A percentile compares a stretch with the other conserved stretches of the same genome.
phyloP scores from a whole-genome alignment of 2,888 invertebrate species.

The Hedya salicella region DNA sequence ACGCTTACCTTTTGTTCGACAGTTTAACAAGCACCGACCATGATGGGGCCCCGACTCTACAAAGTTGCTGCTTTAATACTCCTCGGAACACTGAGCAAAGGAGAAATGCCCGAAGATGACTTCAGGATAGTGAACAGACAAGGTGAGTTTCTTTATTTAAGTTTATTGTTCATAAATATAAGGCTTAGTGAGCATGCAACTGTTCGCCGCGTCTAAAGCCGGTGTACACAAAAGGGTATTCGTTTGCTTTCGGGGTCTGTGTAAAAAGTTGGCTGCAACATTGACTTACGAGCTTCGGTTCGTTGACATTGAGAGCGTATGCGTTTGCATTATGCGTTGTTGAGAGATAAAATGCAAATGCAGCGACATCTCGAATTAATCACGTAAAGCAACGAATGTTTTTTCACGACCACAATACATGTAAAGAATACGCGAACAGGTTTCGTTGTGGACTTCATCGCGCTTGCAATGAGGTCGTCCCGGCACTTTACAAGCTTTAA shows the following conservation, averaged over 20 bases:
- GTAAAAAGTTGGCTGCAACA: slow-evolving; percentile 25
- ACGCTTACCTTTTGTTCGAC: slow-evolving; percentile 53
- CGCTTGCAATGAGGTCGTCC: slow-evolving; percentile 36
- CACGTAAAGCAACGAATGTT: slow-evolving; percentile 32
- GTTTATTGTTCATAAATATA: slow-evolving; percentile 23
- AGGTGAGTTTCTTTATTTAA: slow-evolving; percentile 57
- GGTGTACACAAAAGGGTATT: slow-evolving; percentile 11
- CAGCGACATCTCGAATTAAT: slow-evolving; percentile 40
- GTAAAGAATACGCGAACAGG: slow-evolving; percentile 38
- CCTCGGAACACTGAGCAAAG: slow-evolving; percentile 69
- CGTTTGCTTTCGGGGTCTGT: slow-evolving; percentile 23
- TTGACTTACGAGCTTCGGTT: slow-evolving; percentile 32
- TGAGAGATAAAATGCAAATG: slow-evolving; percentile 43
- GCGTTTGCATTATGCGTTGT: slow-evolving; percentile 30
- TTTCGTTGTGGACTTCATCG: slow-evolving; percentile 25
- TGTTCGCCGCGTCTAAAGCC: slow-evolving; percentile 13
- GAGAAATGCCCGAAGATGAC: slow-evolving; percentile 77
- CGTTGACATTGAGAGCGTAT: slow-evolving; percentile 38
- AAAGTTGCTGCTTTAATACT: slow-evolving; percentile 69
- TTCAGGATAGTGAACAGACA: slow-evolving; percentile 81
- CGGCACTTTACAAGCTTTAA: slow-evolving; percentile 47
- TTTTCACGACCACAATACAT: slow-evolving; percentile 36
- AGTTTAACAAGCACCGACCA: slow-evolving; percentile 52
- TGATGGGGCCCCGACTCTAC: slow-evolving; percentile 63
- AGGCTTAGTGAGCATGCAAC: slow-evolving; percentile 13